Evolutionary conservation across 2,113 vertebrate genomes (phyloP).

Genomic region (Lanius collurio): DNA sequence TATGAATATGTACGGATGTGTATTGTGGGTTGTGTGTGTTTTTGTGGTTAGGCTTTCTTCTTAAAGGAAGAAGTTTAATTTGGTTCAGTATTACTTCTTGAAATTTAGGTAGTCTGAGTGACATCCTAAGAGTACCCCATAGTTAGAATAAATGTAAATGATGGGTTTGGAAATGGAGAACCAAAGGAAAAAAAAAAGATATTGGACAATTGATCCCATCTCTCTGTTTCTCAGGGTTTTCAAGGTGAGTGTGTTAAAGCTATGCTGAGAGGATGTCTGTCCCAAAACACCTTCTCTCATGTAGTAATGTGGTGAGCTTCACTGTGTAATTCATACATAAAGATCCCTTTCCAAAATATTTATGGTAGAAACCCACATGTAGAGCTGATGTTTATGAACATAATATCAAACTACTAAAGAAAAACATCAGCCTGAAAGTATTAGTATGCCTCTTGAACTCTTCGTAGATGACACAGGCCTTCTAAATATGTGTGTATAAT

Average conservation of each 20-base stretch:
- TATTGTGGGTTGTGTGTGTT: not conserved
- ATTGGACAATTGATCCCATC: not conserved
- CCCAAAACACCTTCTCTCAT: not conserved
- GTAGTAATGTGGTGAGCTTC: not conserved
- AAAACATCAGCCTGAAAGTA: not conserved
- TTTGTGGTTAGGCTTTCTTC: not conserved
- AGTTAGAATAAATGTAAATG: not conserved
- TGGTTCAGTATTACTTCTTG: not conserved
- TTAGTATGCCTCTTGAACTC: not conserved
- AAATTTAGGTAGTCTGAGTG: not conserved
- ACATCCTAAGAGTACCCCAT: not conserved
- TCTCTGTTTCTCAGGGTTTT: not conserved
- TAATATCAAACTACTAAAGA: not conserved
- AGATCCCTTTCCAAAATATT: not conserved
- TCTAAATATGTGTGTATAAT: not conserved
- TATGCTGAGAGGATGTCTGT: not conserved
- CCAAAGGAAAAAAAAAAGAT: rapidly evolving
- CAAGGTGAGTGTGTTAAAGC: not conserved
- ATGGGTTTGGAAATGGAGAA: not conserved
- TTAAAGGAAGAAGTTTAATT: not conserved
- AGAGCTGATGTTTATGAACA: not conserved
- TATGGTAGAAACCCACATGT: not conserved
- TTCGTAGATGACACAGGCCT: not conserved
- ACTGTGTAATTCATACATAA: not conserved
- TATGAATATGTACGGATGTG: not conserved